phyloP scores from a whole-genome alignment of 2,797 vertebrate genomes.

The Lepus oiostolus region DNA sequence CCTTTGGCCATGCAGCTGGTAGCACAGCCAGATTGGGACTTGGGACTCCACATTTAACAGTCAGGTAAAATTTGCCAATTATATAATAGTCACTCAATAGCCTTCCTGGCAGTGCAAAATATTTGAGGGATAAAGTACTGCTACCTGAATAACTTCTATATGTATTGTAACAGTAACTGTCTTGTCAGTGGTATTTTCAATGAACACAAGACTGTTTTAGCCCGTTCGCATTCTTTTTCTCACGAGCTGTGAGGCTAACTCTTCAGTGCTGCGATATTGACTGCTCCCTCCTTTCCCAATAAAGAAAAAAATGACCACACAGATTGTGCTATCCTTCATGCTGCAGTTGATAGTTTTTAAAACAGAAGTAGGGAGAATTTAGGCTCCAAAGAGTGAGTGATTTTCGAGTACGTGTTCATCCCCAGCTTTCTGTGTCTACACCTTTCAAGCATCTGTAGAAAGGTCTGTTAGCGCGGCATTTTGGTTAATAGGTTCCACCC shows the following conservation, averaged over 20 bases:
- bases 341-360: constrained; percentile 70
- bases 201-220: not conserved
- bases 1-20: not conserved
- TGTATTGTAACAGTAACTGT: not conserved
- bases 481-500: constrained; percentile 82
- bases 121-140: accelerated
- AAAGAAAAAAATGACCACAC: constrained; percentile 70
- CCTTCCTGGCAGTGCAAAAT: not conserved
- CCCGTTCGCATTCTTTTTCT: not conserved
- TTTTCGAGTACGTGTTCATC: constrained; percentile 18
- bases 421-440: not conserved
- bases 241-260: constrained; percentile 19
- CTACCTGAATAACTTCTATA: not conserved
- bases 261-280: constrained; percentile 72
- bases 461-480: constrained; percentile 76
- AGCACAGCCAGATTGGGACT: not conserved
- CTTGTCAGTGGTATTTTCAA: not conserved
- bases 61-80: not conserved
- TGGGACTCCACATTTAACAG: not conserved
- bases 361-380: constrained; percentile 15
- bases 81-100: too few species aligned
- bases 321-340: constrained; percentile 77
- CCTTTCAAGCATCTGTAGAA: constrained; percentile 74
- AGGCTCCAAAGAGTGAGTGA: constrained; percentile 61
- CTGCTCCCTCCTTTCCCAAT: not conserved